A percentile compares a stretch with the other conserved stretches of the same genome.
These are phyloP conservation scores for Glaucomys volans DNA, from an alignment of 2,113 vertebrate genomes.

Conservation along the genomic window DNA sequence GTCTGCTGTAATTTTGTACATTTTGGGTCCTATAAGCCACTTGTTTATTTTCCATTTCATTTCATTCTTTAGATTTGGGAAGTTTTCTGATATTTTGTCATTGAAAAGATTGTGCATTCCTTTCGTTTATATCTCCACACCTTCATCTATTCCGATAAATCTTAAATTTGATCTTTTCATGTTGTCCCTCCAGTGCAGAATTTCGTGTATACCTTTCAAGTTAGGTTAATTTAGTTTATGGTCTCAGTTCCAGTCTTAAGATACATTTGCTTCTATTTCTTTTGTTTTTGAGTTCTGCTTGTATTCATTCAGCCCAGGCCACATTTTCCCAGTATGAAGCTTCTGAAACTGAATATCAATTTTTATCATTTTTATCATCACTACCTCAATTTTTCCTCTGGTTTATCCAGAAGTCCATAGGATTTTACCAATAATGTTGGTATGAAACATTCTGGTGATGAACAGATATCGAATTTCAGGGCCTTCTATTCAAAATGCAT, in stretches of 20 bases:
- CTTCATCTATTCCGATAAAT: no score
- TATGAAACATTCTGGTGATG: background rate
- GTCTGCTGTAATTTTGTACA: no score
- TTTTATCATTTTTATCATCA: background rate
- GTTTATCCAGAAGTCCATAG: background rate
- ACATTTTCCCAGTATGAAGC: background rate
- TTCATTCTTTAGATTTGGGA: no score
- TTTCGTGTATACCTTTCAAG: background rate
- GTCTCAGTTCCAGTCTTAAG: background rate
- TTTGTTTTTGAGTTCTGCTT: background rate
- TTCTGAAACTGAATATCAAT: background rate
- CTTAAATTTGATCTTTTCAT: no score
- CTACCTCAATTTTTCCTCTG: slow-evolving; percentile 3
- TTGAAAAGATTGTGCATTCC: no score
- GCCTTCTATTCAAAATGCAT: slow-evolving; percentile 25
- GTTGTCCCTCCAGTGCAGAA: background rate
- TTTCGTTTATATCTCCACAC: no score
- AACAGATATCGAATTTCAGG: background rate
- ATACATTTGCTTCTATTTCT: background rate
- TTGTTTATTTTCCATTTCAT: no score
- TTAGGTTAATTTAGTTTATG: background rate
- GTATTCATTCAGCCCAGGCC: background rate
- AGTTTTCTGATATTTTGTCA: no score
- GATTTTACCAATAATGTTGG: background rate
- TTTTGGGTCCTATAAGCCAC: no score